Base-by-base conservation (phyloP, 1,140 invertebrate species). In the Hestina assimilis region DNA sequence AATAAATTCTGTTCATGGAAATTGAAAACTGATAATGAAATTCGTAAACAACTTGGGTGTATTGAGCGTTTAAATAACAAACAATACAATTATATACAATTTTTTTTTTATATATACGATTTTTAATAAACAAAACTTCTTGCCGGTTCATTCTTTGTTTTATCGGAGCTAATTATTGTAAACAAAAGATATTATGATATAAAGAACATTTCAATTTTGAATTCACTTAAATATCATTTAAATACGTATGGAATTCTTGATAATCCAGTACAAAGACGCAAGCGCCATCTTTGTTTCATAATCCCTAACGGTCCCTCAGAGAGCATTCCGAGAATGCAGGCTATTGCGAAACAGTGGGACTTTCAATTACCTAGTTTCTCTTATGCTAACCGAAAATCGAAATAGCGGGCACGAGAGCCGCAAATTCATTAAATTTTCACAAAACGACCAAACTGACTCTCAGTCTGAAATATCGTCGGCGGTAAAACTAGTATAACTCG, bases 361-460 rank as follows among this genome's bases (percentile, higher is more conserved):
- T 40, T 50, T 50, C 47, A 26, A 50, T 50, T 50, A 40, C 33
- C 33, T 17, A 51, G 47, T 21, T 35, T 35, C 47, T 51, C 21
- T 40, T 40, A 51, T 24, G 40, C 9, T 51, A 26, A 19, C 31
- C 12, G 33, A 15, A 51, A 40, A 40, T 12, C 33, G 47, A 28
- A 28, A 24, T 35, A 26, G 21, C 19, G 23, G 31, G 17, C 12
- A 24, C 20, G 15, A 35, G 45, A 40, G 47, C 33, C 47, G 23
- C 33, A 26, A 14, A 40, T 40, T 40, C 47, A 51, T 51, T 40
- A 26, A 51, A 51, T 40, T 51, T 51, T 51, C 47, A 51, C 29
- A 21, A 51, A 40, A 24, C 17, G 33, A n/a, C 33, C 33, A 19
- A 38, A 35, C 33, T 9, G 33, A 17, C 15, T 7, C 3, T 6